Evolutionary conservation across 2,888 invertebrate genomes (phyloP), one percentile per base, ranked within the genome.

Genomic region (Andrena camellia): DNA sequence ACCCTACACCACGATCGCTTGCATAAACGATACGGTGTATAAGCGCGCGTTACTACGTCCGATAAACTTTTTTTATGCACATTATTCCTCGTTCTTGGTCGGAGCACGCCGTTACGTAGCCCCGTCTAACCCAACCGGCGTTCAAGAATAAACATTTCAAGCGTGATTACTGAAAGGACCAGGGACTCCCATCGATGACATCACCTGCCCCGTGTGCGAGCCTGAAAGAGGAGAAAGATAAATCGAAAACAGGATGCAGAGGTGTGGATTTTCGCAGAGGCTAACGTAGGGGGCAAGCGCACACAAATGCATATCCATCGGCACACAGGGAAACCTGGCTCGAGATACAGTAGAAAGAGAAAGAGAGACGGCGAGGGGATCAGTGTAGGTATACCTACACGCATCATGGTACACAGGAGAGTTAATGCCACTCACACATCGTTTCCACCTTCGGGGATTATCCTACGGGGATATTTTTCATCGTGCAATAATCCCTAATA

Each of bases 401-500:
- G 80, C 84, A 80, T 82, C 82, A 33, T 69, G 57, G 76, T 83
- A 79, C 81, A 89, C 85, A 78, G 72, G 72, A 72, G 88, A 91
- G 89, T 91, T 92, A 93, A 93, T 93, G 90, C 92, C 91, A 91
- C 91, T 86, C 91, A 91, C 90, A 92, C 92, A 91, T 72, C 84
- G 88, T 85, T 86, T 67, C 90, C 88, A 90, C 90, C 91, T 90
- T 87, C 86, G 87, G 86, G 93, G 94, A 93, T 94, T 92, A 94
- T 93, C 93, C 93, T 90, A 86, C 85, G 89, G 91, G 91, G 92
- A 93, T 93, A 94, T 94, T 93, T 94, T 93, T 93, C 92, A 93
- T 94, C 94, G 92, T 89, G 92, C 92, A 93, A 93, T 94, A 94
- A 94, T 94, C 93, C 93, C 89, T 94, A 93, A 93, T 93, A 93